Conservation (phyloP, 2,888 invertebrate genomes). For the Clusia tigrina region DNA sequence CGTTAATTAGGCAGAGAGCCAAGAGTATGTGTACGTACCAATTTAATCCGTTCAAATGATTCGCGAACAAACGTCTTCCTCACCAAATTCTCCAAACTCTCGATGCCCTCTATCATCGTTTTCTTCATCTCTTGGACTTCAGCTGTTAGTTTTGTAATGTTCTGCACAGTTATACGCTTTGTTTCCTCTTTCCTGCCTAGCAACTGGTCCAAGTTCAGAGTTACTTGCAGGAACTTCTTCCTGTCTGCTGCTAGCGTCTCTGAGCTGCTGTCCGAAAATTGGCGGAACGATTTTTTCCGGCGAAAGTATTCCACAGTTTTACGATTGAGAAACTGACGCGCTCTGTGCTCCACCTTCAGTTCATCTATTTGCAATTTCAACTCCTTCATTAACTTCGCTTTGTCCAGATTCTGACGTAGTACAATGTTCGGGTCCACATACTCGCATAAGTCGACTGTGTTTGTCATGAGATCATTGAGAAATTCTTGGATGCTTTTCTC, state of each 20-base stretch:
- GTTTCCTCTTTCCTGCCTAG: constrained; percentile 20
- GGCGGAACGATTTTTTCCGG: constrained; percentile 43
- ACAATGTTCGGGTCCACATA: constrained; percentile 23
- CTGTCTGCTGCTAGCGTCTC: neutral
- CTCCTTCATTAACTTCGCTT: constrained; percentile 31
- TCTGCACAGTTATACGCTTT: neutral
- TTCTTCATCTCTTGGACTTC: neutral
- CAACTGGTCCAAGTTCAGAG: constrained; percentile 39
- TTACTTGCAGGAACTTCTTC: constrained; percentile 34
- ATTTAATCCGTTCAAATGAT: constrained; percentile 24
- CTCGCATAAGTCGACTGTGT: constrained; percentile 38
- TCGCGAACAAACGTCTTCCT: constrained; percentile 25
- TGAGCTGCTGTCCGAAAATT: constrained; percentile 38
- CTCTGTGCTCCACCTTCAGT: constrained; percentile 32
- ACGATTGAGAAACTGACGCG: constrained; percentile 38
- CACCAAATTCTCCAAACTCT: constrained; percentile 26
- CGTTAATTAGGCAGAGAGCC: too few species aligned
- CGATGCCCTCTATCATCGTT: constrained; percentile 15
- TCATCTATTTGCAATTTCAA: constrained; percentile 24
- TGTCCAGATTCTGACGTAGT: constrained; percentile 43
- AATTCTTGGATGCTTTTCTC: constrained; percentile 32
- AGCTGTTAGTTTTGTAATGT: neutral
- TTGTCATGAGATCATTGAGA: constrained; percentile 35
- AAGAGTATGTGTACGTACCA: too few species aligned
- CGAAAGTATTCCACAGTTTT: constrained; percentile 50